Evolutionary conservation across 2,797 vertebrate species (phyloP).

Genomic region (Acanthiza pusilla): DNA sequence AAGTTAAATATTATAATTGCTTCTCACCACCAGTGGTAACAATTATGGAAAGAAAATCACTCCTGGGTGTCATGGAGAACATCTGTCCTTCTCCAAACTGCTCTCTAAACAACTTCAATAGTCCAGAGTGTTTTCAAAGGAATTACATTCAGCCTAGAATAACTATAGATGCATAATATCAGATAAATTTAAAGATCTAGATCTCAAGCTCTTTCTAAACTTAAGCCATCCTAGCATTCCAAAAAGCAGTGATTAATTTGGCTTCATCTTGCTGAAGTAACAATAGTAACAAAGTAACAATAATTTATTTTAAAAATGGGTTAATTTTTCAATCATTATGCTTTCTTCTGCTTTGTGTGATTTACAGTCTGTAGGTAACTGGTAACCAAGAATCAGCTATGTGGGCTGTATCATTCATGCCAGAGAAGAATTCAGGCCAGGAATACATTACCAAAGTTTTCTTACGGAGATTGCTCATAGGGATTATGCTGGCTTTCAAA

Average conservation of each 20-base stretch:
- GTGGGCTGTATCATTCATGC: constrained; percentile 9
- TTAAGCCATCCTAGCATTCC: not conserved
- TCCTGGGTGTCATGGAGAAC: not conserved
- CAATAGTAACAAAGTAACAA: not conserved
- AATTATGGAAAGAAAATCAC: not conserved
- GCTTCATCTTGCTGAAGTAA: constrained; percentile 19
- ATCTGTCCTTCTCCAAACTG: not conserved
- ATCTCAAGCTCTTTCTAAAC: not conserved
- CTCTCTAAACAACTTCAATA: not conserved
- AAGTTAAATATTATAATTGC: not conserved
- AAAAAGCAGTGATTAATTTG: constrained; percentile 1
- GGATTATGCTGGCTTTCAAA: constrained; percentile 19
- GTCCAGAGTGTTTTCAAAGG: not conserved
- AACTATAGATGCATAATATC: not conserved
- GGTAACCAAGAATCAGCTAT: not conserved
- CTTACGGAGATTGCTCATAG: not conserved
- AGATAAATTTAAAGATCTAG: not conserved
- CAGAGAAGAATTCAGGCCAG: constrained; percentile 34
- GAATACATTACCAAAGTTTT: constrained; percentile 26
- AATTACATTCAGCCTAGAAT: not conserved
- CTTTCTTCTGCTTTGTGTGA: not conserved
- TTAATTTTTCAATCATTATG: constrained; percentile 31
- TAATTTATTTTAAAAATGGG: constrained; percentile 17
- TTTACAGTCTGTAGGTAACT: not conserved
- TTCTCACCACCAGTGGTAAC: not conserved